Evolutionary conservation across 1,140 invertebrate species (phyloP).

Genomic region (Mylabris phalerata): DNA sequence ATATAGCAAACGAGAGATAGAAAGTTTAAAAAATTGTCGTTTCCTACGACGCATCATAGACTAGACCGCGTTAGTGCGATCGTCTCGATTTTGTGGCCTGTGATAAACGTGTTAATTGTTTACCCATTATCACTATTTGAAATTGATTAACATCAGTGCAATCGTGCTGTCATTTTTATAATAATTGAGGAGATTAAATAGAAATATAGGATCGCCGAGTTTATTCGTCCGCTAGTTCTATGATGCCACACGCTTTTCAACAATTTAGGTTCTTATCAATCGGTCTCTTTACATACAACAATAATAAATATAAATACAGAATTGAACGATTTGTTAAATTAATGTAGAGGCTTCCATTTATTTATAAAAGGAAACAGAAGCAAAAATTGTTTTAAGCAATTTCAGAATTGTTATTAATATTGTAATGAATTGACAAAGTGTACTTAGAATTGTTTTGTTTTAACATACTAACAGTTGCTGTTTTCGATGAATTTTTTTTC

Average conservation of each 20-base stretch:
- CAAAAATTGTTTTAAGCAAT: constrained; percentile 27
- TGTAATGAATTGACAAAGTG: constrained; percentile 32
- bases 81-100: constrained; percentile 14
- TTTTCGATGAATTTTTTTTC: constrained; percentile 30
- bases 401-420: constrained; percentile 29
- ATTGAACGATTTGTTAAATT: constrained; percentile 35
- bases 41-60: constrained; percentile 10
- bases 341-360: constrained; percentile 39
- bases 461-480: constrained; percentile 38
- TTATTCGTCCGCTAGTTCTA: constrained; percentile 12
- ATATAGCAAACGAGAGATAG: no score
- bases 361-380: constrained; percentile 17
- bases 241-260: constrained; percentile 34
- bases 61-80: constrained; percentile 14
- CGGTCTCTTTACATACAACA: constrained; percentile 38
- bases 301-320: constrained; percentile 12
- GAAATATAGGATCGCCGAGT: constrained; percentile 2
- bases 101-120: constrained; percentile 1
- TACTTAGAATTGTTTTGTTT: constrained; percentile 36
- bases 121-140: background rate
- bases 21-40: no score
- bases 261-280: constrained; percentile 21
- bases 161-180: constrained; percentile 11
- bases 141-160: constrained; percentile 5
- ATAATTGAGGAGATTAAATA: no score